These are phyloP conservation scores for Aphyosemion australe DNA, from an alignment of 2,113 vertebrate species.

Conservation along the genomic window DNA sequence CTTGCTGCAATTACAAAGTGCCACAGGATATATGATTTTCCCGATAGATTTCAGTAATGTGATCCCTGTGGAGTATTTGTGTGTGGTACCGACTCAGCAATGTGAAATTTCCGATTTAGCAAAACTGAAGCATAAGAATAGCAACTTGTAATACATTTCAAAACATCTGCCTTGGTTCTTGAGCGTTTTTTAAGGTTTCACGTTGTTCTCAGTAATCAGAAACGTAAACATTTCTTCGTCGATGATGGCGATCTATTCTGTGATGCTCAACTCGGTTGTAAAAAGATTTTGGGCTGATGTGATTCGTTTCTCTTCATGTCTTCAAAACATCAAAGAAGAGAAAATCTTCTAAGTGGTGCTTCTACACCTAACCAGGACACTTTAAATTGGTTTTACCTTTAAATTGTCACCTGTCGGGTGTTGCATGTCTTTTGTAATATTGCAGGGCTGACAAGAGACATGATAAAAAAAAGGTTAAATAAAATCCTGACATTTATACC, in stretches of 20 bases:
- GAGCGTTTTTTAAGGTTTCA: no score
- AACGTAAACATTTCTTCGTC: background rate
- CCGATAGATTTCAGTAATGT: constrained; percentile 40
- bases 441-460: background rate
- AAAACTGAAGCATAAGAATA: constrained; percentile 9
- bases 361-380: background rate
- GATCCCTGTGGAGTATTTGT: constrained; percentile 35
- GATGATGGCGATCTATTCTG: background rate
- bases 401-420: background rate
- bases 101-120: constrained; percentile 15
- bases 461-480: background rate
- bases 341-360: background rate
- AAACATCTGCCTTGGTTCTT: no score
- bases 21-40: constrained; percentile 62
- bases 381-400: background rate
- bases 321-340: no score
- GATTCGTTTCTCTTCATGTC: background rate
- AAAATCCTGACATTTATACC: background rate
- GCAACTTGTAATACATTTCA: background rate
- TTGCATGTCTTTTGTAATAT: background rate
- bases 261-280: background rate
- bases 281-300: background rate
- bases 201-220: background rate
- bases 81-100: constrained; percentile 3
- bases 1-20: constrained; percentile 59